Evolutionary conservation across 2,888 invertebrate genomes (phyloP), one percentile per base, ranked within the genome.

Genomic region (Periphyllus acericola): DNA sequence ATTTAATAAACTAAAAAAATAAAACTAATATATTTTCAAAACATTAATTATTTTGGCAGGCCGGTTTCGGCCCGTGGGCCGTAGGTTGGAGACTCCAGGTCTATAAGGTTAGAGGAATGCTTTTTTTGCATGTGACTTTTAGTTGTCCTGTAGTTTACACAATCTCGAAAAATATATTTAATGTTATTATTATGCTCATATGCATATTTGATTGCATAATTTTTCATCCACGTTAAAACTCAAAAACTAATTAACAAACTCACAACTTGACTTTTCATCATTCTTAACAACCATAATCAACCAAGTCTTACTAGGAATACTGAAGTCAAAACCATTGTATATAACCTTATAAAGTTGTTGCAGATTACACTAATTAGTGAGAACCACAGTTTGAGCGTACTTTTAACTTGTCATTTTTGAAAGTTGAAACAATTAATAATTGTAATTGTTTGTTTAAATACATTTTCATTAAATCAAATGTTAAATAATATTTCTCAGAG

Each of bases 341-440:
- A 79, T 55, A 55, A 55, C 55, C 32, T 32, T 25, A 52, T 60
- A 79, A 79, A 55, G 79, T 55, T 55, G 34, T 79, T 55, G 34
- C 60, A 34, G 34, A 79, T 79, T 76, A 46, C 79, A 55, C 55
- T 79, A 79, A 55, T 79, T 79, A 79, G 55, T 34, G 55, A 79
- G 21, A 60, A 34, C 79, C 55, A 5, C 55, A 55, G n/a, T 79
- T 55, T 55, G 19, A 78, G 52, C 21, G 29, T n/a, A 78, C 19
- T 78, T 32, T 21, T 52, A 52, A 21, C 19, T 52, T 78, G 19
- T 21, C n/a, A 78, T 52, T 52, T 52, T 78, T 52, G 52, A 78
- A 78, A 52, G 76, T 32, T 52, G 29, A 32, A 19, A 78, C 52
- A 52, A 52, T 32, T 78, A 32, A 52, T 32, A 78, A 78, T 25